Base-by-base conservation (phyloP, 2,797 vertebrate species). In the Xenopus petersii region DNA sequence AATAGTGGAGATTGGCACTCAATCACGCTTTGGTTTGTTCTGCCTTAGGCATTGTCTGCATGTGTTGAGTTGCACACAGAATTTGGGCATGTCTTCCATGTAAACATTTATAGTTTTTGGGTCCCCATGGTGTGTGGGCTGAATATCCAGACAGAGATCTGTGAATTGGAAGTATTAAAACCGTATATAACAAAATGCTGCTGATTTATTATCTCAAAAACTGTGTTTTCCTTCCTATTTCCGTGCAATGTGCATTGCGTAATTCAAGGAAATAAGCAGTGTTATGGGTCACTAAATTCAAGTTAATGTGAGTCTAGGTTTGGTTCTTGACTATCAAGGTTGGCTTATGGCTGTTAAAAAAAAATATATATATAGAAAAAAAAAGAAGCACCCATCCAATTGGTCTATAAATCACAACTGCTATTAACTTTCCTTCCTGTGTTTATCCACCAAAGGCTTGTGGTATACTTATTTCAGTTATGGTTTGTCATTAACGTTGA, bases 381-480 rank as follows among this genome's bases (percentile, higher is more conserved):
- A 30, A 30, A 42, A 42, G 36, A 67, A 65, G 74, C 70, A 64
- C 75, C 46, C 59, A 49, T 72, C 59, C 17, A 48, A 17, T 49
- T 62, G 24, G 65, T 17, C 71, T 64, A 78, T 78, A 47, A 68
- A 78, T 78, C 76, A 78, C 71, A 61, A 30, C 1, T 69, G 64
- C 63, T 65, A 69, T 73, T 69, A 66, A 78, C 70, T 64, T 73
- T 73, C 65, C 61, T 78, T 78, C 71, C 76, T 73, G 71, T 70
- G 71, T 78, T 78, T 78, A 67, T 69, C 72, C 71, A 69, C 67
- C 64, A 61, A 42, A 60, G 61, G 51, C 71, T 70, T 69, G 47
- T 68, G 61, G 71, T 78, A 70, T 70, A 64, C 64, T 61, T 69
- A 58, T 51, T 78, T 69, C 73, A 65, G 64, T 61, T 69, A 42